Base-by-base conservation (phyloP, 2,113 vertebrate genomes). In the Bothrops jararaca region DNA sequence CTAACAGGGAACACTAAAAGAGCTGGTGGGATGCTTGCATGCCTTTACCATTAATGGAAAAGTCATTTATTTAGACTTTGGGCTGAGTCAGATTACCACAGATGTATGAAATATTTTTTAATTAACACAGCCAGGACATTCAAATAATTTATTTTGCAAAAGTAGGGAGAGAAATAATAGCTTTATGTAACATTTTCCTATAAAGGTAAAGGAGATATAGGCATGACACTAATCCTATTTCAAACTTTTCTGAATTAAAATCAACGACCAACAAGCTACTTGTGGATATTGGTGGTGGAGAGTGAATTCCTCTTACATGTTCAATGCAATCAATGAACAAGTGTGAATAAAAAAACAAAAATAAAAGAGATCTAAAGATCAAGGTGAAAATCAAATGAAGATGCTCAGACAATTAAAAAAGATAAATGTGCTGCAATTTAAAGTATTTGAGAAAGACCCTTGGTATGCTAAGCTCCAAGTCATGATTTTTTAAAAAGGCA, bases 401-500 rank as follows among this genome's bases (percentile, higher is more conserved):
- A 92, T 93, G 96, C 95, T 95, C 3, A 23, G 91, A 93, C 92
- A 95, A 97, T 97, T 97, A 97, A 96, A 95, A 97, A 34, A 97
- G 96, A 97, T 54, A 96, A 96, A 97, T 92, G 92, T 56, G 92
- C 96, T 96, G 95, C 97, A 95, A 96, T 97, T 95, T 95, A 94
- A 91, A 89, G 74, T 22, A 93, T 89, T 94, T 93, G 95, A 95
- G 95, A 90, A 0, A 8, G 39, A 92, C 94, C n/a, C 1, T 93
- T 92, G 94, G 95, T 93, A 90, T 92, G 94, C 92, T 96, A 94
- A 96, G 95, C 92, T 96, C 95, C 96, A 96, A 94, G 96, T 95
- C 95, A 97, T 95, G 92, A 94, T 96, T 97, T 97, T 97, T 96
- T 97, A 97, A 97, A 97, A 97, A 95, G 42, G 58, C 95, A 98